Evolutionary conservation across 2,797 vertebrate genomes (phyloP).

Genomic region (Poecilia gillii): DNA sequence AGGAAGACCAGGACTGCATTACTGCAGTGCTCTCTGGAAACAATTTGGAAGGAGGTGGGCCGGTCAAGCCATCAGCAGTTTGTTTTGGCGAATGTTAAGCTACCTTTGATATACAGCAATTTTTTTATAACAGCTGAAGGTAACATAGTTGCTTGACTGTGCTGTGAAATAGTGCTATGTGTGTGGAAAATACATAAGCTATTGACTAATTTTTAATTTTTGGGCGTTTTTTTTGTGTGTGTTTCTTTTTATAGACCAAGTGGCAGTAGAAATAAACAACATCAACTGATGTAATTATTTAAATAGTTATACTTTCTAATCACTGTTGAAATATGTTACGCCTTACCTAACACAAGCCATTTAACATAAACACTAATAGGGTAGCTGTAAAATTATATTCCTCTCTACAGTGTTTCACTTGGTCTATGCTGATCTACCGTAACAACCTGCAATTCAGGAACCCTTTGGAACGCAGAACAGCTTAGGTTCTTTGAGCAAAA

Average conservation of each 20-base stretch:
- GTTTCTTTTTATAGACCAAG: background rate
- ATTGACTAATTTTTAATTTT: background rate
- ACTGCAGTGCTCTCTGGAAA: conserved; percentile 17
- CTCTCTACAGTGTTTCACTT: background rate
- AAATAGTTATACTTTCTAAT: background rate
- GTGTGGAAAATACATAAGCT: no score
- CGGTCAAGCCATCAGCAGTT: conserved; percentile 27
- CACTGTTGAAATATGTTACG: background rate
- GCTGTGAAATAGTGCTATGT: no score
- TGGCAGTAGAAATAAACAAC: background rate
- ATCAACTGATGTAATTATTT: background rate
- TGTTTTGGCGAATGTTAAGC: conserved; percentile 29
- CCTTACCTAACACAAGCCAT: background rate
- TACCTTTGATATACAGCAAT: background rate
- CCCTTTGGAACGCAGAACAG: background rate
- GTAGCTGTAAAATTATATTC: background rate
- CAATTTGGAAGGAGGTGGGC: conserved; percentile 26
- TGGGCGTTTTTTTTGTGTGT: background rate
- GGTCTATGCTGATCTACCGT: background rate
- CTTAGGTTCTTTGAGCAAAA: background rate
- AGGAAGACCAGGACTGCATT: conserved; percentile 40
- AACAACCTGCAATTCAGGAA: background rate
- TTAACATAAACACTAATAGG: background rate
- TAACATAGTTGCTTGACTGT: no score
- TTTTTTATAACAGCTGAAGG: no score